Percentiles rank a stretch among this genome's conserved stretches.
Evolutionary conservation across 1,140 invertebrate species (phyloP).

Genomic region (Temnothorax curvispinosus): DNA sequence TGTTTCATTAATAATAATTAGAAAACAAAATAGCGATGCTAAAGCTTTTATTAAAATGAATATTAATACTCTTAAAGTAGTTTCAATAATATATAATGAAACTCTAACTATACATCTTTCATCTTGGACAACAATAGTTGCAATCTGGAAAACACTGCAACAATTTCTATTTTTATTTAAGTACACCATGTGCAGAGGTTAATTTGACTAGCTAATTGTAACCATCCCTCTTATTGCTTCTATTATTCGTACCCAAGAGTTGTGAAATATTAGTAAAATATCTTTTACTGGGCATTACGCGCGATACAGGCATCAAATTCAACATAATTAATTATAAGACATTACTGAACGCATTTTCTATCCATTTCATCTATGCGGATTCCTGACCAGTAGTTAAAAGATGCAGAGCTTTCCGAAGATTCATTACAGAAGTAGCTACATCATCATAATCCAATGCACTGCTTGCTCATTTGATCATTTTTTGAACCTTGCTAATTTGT

Average conservation of each 20-base stretch:
- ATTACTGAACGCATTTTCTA: not conserved
- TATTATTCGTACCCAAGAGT: not conserved
- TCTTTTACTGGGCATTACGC: not conserved
- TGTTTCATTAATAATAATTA: not conserved
- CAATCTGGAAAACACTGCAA: not conserved
- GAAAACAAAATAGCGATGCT: not conserved
- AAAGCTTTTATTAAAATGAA: not conserved
- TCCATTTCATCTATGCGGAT: constrained; percentile 62
- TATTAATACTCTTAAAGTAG: not conserved
- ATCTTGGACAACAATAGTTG: constrained; percentile 6
- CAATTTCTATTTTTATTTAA: constrained; percentile 4
- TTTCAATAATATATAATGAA: constrained; percentile 10
- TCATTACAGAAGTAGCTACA: constrained; percentile 93
- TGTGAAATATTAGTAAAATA: constrained; percentile 28
- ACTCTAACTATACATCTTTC: not conserved
- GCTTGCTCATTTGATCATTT: constrained; percentile 96
- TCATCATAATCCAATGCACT: constrained; percentile 98
- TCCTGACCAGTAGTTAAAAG: constrained; percentile 94
- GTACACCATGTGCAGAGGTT: not conserved
- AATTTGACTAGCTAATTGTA: constrained; percentile 38
- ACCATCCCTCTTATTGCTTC: not conserved
- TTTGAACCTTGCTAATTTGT: constrained; percentile 94
- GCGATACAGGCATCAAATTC: not conserved
- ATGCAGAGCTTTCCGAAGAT: constrained; percentile 94
- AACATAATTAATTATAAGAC: constrained; percentile 1